Conservation (phyloP, 2,888 invertebrate genomes). For the Eupithecia centaureata region DNA sequence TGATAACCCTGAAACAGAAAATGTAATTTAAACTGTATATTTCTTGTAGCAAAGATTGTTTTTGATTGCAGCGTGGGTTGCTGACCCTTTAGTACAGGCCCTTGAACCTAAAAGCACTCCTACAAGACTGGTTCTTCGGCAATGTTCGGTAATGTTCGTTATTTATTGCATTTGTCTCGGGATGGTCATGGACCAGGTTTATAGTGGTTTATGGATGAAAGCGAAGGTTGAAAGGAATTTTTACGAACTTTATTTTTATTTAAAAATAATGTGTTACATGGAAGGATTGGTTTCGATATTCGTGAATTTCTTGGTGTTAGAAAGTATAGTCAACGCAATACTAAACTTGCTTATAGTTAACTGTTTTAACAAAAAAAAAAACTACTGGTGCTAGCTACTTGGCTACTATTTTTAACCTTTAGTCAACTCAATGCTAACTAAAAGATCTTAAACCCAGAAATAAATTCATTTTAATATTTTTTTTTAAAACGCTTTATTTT, state of each 20-base stretch:
- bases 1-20: not conserved
- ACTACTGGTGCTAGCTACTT: no score
- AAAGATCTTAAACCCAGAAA: no score
- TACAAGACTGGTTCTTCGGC: constrained; percentile 18
- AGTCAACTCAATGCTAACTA: no score
- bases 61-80: constrained; percentile 2
- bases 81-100: constrained; percentile 39
- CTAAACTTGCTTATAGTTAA: no score
- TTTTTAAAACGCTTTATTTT: no score
- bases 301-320: not conserved
- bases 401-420: no score
- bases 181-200: constrained; percentile 24
- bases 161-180: constrained; percentile 26
- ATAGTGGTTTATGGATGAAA: constrained; percentile 26
- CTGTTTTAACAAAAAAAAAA: no score
- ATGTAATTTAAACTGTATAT: not conserved
- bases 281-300: not conserved
- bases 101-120: constrained; percentile 37
- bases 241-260: not conserved
- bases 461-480: no score
- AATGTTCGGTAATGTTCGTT: constrained; percentile 18
- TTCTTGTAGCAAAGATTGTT: constrained; percentile 13
- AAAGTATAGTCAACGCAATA: not conserved
- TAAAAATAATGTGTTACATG: not conserved
- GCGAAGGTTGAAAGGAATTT: constrained; percentile 18